phyloP scores from a whole-genome alignment of 1,140 invertebrate genomes.

The Forficula auricularia region DNA sequence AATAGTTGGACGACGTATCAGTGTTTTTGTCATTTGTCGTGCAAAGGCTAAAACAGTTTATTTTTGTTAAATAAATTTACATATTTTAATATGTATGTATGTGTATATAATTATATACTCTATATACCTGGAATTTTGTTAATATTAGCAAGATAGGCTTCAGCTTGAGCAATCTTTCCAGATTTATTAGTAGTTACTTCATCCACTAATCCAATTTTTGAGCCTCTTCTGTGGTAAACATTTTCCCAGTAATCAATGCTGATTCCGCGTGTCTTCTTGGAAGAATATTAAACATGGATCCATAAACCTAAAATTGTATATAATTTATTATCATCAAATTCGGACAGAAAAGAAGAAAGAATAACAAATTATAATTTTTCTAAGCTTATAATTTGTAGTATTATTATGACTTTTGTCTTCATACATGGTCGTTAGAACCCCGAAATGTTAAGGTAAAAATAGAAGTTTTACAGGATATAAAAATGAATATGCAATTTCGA shows the following conservation, averaged over 20 bases:
- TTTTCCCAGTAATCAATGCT: slow-evolving; percentile 48
- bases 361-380: too few relatives aligned
- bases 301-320: too few relatives aligned
- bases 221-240: slow-evolving; percentile 60
- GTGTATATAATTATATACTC: too few relatives aligned
- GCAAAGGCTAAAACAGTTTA: slow-evolving; percentile 31
- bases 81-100: neutral
- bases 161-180: slow-evolving; percentile 22
- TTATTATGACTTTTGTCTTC: too few relatives aligned
- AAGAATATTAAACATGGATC: slow-evolving; percentile 36
- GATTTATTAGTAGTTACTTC: slow-evolving; percentile 48
- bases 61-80: neutral
- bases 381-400: too few relatives aligned
- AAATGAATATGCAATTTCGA: too few relatives aligned
- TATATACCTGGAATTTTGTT: slow-evolving; percentile 2
- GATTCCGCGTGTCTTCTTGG: slow-evolving; percentile 46
- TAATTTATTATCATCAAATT: too few relatives aligned
- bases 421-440: too few relatives aligned
- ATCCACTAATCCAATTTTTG: slow-evolving; percentile 59
- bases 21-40: slow-evolving; percentile 40
- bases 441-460: too few relatives aligned
- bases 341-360: too few relatives aligned
- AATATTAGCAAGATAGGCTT: neutral
- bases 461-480: too few relatives aligned
- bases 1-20: slow-evolving; percentile 34